These are phyloP conservation scores for Trichonephila clavata DNA, from an alignment of 1,140 invertebrate species.

Conservation along the genomic window DNA sequence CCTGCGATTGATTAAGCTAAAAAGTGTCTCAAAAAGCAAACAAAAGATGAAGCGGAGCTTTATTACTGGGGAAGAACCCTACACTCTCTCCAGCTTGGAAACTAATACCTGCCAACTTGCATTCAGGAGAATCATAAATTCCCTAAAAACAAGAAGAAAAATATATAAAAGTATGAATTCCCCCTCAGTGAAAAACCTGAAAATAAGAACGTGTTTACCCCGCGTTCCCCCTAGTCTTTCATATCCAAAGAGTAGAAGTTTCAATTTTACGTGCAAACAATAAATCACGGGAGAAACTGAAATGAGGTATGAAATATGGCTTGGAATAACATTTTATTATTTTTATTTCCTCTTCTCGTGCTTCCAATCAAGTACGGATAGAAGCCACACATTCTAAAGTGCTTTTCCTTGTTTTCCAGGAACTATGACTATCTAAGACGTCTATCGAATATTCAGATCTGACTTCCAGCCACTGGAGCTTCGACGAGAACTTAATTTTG, in stretches of 20 bases:
- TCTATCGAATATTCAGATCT: conserved; percentile 23
- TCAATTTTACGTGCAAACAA: conserved; percentile 66
- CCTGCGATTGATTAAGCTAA: conserved; percentile 31
- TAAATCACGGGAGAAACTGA: conserved; percentile 62
- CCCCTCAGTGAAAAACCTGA: conserved; percentile 21
- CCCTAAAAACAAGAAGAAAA: not conserved
- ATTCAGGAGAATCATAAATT: conserved; percentile 51
- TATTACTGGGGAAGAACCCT: conserved; percentile 7
- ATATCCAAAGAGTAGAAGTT: conserved; percentile 65
- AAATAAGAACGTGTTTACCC: conserved; percentile 57
- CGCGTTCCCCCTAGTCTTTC: not conserved
- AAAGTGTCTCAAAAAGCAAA: conserved; percentile 35
- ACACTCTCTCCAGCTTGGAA: not conserved
- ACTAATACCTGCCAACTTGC: conserved; percentile 61
- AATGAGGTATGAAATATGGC: conserved; percentile 68
- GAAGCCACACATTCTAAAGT: conserved; percentile 48
- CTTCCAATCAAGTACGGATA: conserved; percentile 56
- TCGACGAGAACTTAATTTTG: conserved; percentile 48
- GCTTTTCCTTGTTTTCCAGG: conserved; percentile 58
- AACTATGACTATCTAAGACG: conserved; percentile 8
- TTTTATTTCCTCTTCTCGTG: conserved; percentile 2
- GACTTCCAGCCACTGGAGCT: not conserved
- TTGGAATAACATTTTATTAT: conserved; percentile 50
- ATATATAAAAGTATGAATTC: conserved; percentile 26
- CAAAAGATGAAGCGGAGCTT: conserved; percentile 21